Evolutionary conservation across 2,113 vertebrate species (phyloP).

Genomic region (Chunga burmeisteri): DNA sequence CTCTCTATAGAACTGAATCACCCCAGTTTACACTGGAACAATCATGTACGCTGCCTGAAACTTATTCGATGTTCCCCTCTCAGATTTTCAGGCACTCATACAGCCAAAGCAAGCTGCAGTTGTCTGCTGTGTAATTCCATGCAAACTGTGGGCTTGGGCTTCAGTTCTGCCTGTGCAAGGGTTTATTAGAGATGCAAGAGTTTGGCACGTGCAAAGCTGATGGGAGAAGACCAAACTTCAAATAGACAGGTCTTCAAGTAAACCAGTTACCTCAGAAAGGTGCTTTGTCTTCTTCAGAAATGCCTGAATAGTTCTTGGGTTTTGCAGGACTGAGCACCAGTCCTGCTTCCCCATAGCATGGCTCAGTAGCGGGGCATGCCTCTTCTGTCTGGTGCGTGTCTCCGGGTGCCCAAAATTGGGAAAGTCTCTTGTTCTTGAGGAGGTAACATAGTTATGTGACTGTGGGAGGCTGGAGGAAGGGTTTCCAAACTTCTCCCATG

Average conservation of each 20-base stretch:
- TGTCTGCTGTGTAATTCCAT: not conserved
- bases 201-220: not conserved
- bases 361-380: not conserved
- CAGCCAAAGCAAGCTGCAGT: not conserved
- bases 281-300: not conserved
- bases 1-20: not conserved
- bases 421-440: not conserved
- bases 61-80: not conserved
- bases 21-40: slow-evolving; percentile 22
- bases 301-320: not conserved
- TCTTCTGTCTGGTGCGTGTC: not conserved
- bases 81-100: not conserved
- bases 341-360: fast-evolving
- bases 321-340: not conserved
- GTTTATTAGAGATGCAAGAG: not conserved
- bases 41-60: not conserved
- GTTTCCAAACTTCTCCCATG: not conserved
- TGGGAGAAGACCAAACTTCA: not conserved
- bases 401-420: not conserved
- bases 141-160: not conserved
- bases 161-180: not conserved
- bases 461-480: not conserved
- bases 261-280: not conserved
- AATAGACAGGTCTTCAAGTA: not conserved
- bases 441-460: not conserved